Base-by-base conservation (phyloP, 1,140 invertebrate species). In the Trichomalopsis sarcophagae region DNA sequence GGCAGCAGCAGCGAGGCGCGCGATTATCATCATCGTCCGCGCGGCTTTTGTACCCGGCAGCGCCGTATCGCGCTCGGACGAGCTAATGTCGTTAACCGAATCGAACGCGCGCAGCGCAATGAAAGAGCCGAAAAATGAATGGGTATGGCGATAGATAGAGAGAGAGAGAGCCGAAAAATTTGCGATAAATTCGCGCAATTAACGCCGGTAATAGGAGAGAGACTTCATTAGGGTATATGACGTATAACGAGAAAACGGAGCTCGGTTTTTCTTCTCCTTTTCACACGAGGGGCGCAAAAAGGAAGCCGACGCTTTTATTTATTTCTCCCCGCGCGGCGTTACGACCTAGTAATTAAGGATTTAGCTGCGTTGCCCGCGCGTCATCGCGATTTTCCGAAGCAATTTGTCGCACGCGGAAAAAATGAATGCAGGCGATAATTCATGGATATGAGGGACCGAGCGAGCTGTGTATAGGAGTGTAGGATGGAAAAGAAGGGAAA, bases 121-220 rank as follows among this genome's bases (percentile, higher is more conserved):
- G 44, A 77, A 50, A 55, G n/a, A 30, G 27, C 11, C n/a, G 17
- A 77, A 47, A 23, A 47, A 76, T 76, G 36, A 44, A 47, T 36
- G 68, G 6, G n/a, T 27, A 23, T 71, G n/a, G 47, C 1, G 27
- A 27, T 1, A 27, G 27, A 27, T 0, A 27, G 27, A 27, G 27
- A 27, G 27, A 27, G 27, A 27, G 27, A 14, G 47, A 10, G 23
- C 77, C 27, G 30, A 71, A 81, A 73, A 81, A 73, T 81, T 50
- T n/a, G 40, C n/a, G 68, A 81, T 50, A 33, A 81, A 81, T 81
- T 81, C 14, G 40, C 10, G 68, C 27, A 73, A 81, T 81, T 50
- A 81, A 73, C 21, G n/a, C 21, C 36, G 23, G 9, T 7, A 44
- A 44, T 62, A 17, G 55, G 21, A 17, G 17, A 62, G 17, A 62